Evolutionary conservation across 2,888 invertebrate genomes (phyloP), one percentile per base, ranked within the genome.

Genomic region (Polietes domitor): DNA sequence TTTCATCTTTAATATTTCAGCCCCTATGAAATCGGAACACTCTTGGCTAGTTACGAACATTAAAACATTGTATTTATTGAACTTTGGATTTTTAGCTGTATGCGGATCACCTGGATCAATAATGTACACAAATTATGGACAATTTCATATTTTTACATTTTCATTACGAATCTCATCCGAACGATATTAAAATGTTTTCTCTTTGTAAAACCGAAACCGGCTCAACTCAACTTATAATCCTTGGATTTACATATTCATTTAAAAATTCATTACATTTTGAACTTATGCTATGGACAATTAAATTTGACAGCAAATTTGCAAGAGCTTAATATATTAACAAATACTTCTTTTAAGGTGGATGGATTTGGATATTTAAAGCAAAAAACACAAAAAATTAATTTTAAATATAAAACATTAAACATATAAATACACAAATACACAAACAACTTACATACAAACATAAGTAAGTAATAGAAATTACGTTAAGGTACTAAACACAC

Each of bases 51-150:
- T 47, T 47, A 47, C 47, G 6, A 47, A 47, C n/a, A 47, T 47
- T 58, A 32, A 70, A 77, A 71, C n/a, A 32, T 61, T 53, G 12
- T n/a, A 70, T 77, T 61, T 61, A 82, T 82, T 81, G 61, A 65
- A 80, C 90, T 90, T 90, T 90, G 90, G 90, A 88, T 87, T 87
- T 85, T 88, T 89, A 90, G 90, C 90, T 90, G 90, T 88, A 90
- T 90, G 90, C 88, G 86, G 89, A 87, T 83, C 74, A 74, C 76
- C 79, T 58, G 68, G 10, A 78, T 47, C 82, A 15, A 75, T 24
- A 85, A 24, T 77, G 47, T 15, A n/a, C 4, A 47, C n/a, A 55
- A 76, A 19, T 83, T 12, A 80, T 10, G 63, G 21, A 55, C 47
- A 74, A 15, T 55, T 17, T 53, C 50, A 5, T 47, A 47, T n/a